Base-by-base conservation (phyloP, 2,113 vertebrate species). In the Callipepla californica region DNA sequence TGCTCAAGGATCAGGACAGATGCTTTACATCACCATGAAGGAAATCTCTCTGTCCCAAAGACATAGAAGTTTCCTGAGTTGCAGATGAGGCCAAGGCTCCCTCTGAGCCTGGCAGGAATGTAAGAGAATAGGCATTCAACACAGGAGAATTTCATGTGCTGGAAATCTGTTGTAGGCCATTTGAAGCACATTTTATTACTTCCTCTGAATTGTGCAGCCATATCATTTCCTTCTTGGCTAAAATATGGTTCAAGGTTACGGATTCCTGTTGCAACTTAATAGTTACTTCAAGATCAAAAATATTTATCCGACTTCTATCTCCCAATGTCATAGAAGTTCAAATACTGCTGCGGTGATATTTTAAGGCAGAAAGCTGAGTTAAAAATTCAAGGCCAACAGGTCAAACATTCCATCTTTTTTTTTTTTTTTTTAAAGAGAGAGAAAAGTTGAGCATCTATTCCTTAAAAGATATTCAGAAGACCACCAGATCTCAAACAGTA, bases 301-400 rank as follows among this genome's bases (percentile, higher is more conserved):
- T 92, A 81, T 94, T 94, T 95, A 80, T 93, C 89, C 88, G 48
- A 79, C 77, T 91, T 72, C 44, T 83, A 65, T 91, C 61, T 90
- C 65, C n/a, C 82, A 89, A 9, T 87, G 89, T 85, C 87, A 78
- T 6, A 55, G 51, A 92, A 85, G 40, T 91, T 93, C 89, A 92
- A 89, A 94, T 75, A 91, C 51, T 58, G 36, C 88, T 80, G 76
- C 51, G 83, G 87, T 66, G 74, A 53, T 83, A 94, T 78, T 90
- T 93, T 87, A 86, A 90, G 68, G 62, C 51, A 80, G 65, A 91
- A 87, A 94, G 90, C 13, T 0, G 1, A 84, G 53, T 84, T 80
- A 79, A 94, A 92, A 95, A 34, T 90, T 80, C 87, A 72, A 93
- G 93, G 93, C 53, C 87, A 95, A 90, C 16, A 91, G 89, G 93